phyloP scores from a whole-genome alignment of 2,888 invertebrate genomes.

The Eretmocerus hayati region DNA sequence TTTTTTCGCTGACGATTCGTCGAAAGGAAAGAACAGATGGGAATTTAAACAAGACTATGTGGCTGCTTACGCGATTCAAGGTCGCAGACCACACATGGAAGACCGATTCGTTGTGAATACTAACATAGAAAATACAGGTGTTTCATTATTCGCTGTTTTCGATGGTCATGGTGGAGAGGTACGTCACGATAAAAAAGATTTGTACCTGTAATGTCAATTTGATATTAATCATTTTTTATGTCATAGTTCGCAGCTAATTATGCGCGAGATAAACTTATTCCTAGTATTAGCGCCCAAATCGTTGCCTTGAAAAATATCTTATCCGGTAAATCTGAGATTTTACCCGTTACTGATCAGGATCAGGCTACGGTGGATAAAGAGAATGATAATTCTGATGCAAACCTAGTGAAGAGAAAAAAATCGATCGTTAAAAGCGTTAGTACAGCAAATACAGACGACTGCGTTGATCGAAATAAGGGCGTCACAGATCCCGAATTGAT shows the following conservation, averaged over 20 bases:
- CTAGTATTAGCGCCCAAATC: slow-evolving; percentile 70
- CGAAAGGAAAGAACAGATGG: slow-evolving; percentile 57
- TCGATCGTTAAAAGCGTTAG: slow-evolving; percentile 67
- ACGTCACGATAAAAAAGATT: no score
- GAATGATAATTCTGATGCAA: slow-evolving; percentile 30
- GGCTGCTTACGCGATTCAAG: slow-evolving; percentile 86
- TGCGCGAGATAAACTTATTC: slow-evolving; percentile 80
- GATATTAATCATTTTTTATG: background rate
- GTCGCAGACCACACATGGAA: slow-evolving; percentile 87
- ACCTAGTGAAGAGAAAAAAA: slow-evolving; percentile 52
- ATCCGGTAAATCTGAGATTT: slow-evolving; percentile 48
- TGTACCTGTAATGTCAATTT: background rate
- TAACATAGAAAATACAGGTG: slow-evolving; percentile 76
- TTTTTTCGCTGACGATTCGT: slow-evolving; percentile 39
- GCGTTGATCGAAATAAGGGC: slow-evolving; percentile 47
- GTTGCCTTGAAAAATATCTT: slow-evolving; percentile 65
- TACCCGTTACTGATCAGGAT: slow-evolving; percentile 39
- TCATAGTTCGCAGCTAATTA: slow-evolving; percentile 80
- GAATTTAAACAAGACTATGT: slow-evolving; percentile 67
- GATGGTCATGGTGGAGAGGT: slow-evolving; percentile 93
- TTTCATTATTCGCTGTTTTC: slow-evolving; percentile 85
- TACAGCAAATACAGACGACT: slow-evolving; percentile 54
- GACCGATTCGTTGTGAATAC: slow-evolving; percentile 86
- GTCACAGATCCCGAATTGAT: slow-evolving; percentile 64
- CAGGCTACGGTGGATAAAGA: slow-evolving; percentile 47